These are phyloP conservation scores for Scaptomyza pallida DNA, from an alignment of 1,140 invertebrate genomes.

Conservation along the genomic window DNA sequence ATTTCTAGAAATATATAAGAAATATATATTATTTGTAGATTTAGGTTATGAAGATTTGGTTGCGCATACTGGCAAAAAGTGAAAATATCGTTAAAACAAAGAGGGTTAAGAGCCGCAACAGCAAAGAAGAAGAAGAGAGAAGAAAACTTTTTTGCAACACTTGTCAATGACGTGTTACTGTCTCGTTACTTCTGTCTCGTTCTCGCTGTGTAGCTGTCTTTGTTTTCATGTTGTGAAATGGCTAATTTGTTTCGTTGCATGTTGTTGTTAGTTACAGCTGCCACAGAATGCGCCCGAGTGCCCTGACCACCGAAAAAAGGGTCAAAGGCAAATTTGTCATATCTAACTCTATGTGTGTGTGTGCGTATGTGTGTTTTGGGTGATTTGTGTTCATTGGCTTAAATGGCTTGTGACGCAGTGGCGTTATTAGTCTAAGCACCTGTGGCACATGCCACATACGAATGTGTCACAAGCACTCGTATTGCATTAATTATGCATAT, in stretches of 20 bases:
- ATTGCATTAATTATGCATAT: constrained; percentile 66
- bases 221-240: constrained; percentile 70
- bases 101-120: too few species aligned
- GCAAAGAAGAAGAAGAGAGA: too few species aligned
- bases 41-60: too few species aligned
- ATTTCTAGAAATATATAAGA: too few species aligned
- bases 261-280: constrained; percentile 82
- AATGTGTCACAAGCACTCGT: constrained; percentile 59
- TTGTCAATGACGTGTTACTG: too few species aligned
- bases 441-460: constrained; percentile 66
- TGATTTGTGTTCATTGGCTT: constrained; percentile 77
- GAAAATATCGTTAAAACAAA: too few species aligned
- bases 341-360: constrained; percentile 55
- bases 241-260: constrained; percentile 80
- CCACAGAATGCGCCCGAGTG: constrained; percentile 57
- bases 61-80: too few species aligned
- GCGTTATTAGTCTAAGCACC: constrained; percentile 71
- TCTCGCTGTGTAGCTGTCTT: not conserved
- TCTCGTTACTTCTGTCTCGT: not conserved
- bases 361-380: constrained; percentile 34
- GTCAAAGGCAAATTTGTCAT: constrained; percentile 82
- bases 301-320: constrained; percentile 52
- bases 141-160: too few species aligned
- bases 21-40: too few species aligned
- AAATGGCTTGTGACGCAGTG: constrained; percentile 59